These are phyloP conservation scores for Eurytoma californica DNA, from an alignment of 2,888 invertebrate genomes.

Conservation along the genomic window DNA sequence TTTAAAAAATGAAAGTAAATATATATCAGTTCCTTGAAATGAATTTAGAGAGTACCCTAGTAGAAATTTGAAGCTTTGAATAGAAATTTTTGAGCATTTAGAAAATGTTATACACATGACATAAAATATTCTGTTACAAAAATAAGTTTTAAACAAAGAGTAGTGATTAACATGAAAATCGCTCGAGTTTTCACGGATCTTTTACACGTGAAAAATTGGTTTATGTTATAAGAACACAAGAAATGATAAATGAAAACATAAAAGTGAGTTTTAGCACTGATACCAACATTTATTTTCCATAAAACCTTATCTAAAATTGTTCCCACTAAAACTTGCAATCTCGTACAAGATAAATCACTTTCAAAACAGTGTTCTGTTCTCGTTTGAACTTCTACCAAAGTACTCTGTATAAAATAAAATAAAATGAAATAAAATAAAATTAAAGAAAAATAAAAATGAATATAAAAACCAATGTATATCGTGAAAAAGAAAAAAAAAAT, in stretches of 20 bases:
- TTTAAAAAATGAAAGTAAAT: not conserved
- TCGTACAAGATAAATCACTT: too few relatives aligned
- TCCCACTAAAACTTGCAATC: too few relatives aligned
- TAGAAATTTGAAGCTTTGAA: slow-evolving; percentile 7
- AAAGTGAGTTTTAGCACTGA: too few relatives aligned
- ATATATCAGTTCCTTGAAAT: not conserved
- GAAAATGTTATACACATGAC: not conserved
- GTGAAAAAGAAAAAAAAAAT: slow-evolving; percentile 29
- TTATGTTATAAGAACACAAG: too few relatives aligned
- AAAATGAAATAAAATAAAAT: slow-evolving; percentile 44
- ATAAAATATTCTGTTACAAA: not conserved
- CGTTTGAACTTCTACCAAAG: slow-evolving; percentile 26
- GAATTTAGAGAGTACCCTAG: slow-evolving; percentile 24
- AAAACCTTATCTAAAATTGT: too few relatives aligned
- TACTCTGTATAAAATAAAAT: slow-evolving; percentile 33
- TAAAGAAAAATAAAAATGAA: slow-evolving; percentile 44
- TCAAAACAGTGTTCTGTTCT: too few relatives aligned
- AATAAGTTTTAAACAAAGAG: too few relatives aligned
- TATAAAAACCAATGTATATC: slow-evolving; percentile 45
- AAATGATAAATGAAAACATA: too few relatives aligned
- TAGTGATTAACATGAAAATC: too few relatives aligned
- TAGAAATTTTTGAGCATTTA: not conserved
- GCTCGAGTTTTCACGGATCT: too few relatives aligned
- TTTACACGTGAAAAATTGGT: too few relatives aligned
- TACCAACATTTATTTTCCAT: too few relatives aligned